These are phyloP conservation scores for Protobothrops mucrosquamatus DNA, from an alignment of 2,113 vertebrate species.

Conservation along the genomic window DNA sequence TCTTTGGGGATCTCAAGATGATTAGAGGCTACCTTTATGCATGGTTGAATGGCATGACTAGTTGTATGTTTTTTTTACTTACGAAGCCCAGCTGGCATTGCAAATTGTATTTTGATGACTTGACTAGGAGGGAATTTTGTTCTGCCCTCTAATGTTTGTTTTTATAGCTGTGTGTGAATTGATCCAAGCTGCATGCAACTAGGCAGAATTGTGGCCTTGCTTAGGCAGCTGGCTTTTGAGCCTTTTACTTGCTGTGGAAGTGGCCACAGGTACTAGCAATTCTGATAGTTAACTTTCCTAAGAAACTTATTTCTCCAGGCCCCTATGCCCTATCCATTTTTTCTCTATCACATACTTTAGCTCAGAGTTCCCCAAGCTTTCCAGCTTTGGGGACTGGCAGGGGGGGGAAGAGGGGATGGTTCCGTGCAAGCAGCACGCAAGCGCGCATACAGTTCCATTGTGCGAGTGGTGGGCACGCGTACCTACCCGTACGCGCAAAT, in stretches of 20 bases:
- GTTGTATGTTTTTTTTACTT: background rate
- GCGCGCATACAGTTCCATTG: no score
- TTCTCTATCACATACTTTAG: background rate
- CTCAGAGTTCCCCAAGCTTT: background rate
- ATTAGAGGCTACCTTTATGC: background rate
- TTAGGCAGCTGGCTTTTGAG: constrained; percentile 2
- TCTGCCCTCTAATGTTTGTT: background rate
- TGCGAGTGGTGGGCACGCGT: no score
- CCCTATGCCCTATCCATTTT: constrained; percentile 8
- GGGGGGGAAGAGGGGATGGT: no score
- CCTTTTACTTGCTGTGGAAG: background rate
- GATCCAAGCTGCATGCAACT: background rate
- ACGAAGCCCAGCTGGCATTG: background rate
- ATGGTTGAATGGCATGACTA: background rate
- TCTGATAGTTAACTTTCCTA: constrained; percentile 8
- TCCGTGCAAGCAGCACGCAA: no score
- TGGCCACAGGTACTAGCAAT: background rate
- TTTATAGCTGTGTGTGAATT: background rate
- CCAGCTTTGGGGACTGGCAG: no score
- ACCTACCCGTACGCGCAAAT: no score
- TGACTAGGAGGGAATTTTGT: background rate
- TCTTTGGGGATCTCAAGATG: background rate
- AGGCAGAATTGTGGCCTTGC: constrained; percentile 3
- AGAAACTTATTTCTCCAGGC: constrained; percentile 22
- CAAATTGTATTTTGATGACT: background rate